These are phyloP conservation scores for Mylabris phalerata DNA, from an alignment of 1,140 invertebrate species.

Conservation along the genomic window DNA sequence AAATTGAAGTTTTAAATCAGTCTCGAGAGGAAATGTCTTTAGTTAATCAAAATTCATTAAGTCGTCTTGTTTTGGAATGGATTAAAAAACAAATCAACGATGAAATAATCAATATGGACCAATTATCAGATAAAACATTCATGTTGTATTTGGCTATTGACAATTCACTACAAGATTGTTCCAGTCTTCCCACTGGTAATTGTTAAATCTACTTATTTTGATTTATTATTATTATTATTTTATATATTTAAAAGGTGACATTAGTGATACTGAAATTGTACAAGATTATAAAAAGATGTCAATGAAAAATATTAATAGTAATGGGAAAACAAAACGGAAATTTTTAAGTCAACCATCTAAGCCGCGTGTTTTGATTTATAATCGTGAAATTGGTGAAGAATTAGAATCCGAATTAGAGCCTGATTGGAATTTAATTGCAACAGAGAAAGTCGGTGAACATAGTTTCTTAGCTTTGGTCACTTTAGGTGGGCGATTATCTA, in stretches of 20 bases:
- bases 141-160: conserved; percentile 69
- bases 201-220: too few species aligned
- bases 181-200: conserved; percentile 53
- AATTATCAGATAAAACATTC: conserved; percentile 57
- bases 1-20: conserved; percentile 60
- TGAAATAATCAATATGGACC: conserved; percentile 43
- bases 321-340: conserved; percentile 44
- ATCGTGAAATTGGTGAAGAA: conserved; percentile 51
- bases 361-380: conserved; percentile 54
- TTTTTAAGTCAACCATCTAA: conserved; percentile 52
- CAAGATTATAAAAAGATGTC: conserved; percentile 74
- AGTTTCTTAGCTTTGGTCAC: conserved; percentile 61
- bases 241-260: conserved; percentile 41
- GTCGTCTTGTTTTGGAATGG: conserved; percentile 63
- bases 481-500: conserved; percentile 54
- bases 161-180: conserved; percentile 72
- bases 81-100: conserved; percentile 51
- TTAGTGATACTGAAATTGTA: conserved; percentile 67
- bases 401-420: conserved; percentile 51
- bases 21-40: conserved; percentile 56
- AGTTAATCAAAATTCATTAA: conserved; percentile 53
- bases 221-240: not conserved
- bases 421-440: conserved; percentile 61
- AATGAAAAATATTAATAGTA: conserved; percentile 41
- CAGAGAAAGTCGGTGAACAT: conserved; percentile 53